A percentile compares a stretch with the other conserved stretches of the same genome.
Evolutionary conservation across 2,797 vertebrate species (phyloP).

Genomic region (Corythornis leucogaster): DNA sequence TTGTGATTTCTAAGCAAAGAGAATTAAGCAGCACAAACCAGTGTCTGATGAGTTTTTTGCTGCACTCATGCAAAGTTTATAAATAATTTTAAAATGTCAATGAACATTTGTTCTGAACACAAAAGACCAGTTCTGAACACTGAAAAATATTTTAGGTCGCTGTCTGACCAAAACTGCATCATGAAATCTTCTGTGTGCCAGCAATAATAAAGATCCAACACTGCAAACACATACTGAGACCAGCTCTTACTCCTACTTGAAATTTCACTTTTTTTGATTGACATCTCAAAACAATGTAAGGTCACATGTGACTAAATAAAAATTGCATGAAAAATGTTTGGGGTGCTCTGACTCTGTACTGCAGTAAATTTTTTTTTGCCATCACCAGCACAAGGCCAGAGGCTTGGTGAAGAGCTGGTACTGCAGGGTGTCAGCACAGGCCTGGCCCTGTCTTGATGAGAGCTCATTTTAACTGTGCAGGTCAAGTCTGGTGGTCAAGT

Average conservation of each 20-base stretch:
- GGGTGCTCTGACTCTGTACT: not conserved
- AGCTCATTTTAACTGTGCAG: not conserved
- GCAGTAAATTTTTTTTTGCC: not conserved
- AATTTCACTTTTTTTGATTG: too few relatives aligned
- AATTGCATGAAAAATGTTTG: not conserved
- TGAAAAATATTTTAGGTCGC: not conserved
- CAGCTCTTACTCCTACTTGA: not conserved
- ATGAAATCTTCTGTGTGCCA: not conserved
- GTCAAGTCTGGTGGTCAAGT: not conserved
- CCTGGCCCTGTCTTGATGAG: too few relatives aligned
- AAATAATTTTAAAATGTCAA: slow-evolving; percentile 10
- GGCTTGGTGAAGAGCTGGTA: not conserved
- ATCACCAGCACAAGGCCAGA: not conserved
- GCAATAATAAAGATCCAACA: not conserved
- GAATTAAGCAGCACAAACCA: not conserved
- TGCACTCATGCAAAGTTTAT: not conserved
- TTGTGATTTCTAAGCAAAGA: not conserved
- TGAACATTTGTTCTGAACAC: not conserved
- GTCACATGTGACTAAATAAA: not conserved
- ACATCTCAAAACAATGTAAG: not conserved
- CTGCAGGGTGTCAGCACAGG: rapidly evolving
- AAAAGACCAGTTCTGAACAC: not conserved
- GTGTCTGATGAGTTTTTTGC: not conserved
- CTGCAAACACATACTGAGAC: not conserved
- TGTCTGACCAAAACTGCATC: not conserved